Base-by-base conservation (phyloP, 2,113 vertebrate species). In the Xiphophorus hellerii region DNA sequence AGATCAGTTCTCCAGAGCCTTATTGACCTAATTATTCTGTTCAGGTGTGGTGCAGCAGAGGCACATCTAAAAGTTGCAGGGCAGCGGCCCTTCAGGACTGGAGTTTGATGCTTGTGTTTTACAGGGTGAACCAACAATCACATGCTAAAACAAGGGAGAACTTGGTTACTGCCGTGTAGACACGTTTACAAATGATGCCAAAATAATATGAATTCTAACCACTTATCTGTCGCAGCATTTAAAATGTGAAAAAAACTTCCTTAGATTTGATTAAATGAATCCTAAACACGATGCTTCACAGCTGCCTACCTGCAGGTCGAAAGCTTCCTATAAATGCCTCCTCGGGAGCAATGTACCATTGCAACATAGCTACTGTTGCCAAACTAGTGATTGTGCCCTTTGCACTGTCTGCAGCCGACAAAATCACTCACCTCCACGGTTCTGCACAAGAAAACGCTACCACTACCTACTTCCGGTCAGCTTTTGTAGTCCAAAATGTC, bases 381-480 rank as follows among this genome's bases (percentile, higher is more conserved):
- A n/a, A 7, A 3, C 51, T 58, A 9, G 51, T 7, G 51, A 58
- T 35, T 51, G 15, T 74, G 90, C 68, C 44, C 86, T 90, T 89
- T 90, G 86, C 0, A 88, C 87, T 8, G 35, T n/a, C 25, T 66
- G 17, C 62, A 37, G 31, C 22, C 51, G 5, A 15, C 62, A 0
- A 11, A 37, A 44, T 71, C 12, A 86, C 88, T 85, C 62, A 90
- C 84, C 81, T 76, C 37, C 28, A 27, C n/a, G 2, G 2, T 30
- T 48, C 58, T 42, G 42, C 7, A 7, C 64, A 48, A 35, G 5
- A 76, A 42, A 74, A 54, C 58, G 0, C 15, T 1, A 51, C 14
- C 25, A 63, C 33, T 0, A 61, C 54, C 69, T 70, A 78, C 87
- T 91, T 93, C 91, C 91, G 88, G 85, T 74, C 76, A 60, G 66